Conservation (phyloP, 2,113 vertebrate species). For the Gadus macrocephalus region DNA sequence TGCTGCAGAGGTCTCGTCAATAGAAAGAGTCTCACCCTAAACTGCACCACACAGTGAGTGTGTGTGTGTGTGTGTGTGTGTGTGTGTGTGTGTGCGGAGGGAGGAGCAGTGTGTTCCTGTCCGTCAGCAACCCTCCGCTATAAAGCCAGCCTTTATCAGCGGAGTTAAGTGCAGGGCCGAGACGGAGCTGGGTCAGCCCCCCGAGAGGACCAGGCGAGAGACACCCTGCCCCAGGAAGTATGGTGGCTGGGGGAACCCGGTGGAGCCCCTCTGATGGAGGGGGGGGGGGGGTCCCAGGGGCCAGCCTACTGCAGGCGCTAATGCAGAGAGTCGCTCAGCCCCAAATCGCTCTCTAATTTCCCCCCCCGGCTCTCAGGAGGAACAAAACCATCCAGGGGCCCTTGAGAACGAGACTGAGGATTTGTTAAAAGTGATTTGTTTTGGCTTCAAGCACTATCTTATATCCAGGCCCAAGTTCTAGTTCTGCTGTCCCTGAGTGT, state of each 20-base stretch:
- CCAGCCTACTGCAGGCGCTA: conserved; percentile 51
- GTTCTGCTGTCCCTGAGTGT: conserved; percentile 41
- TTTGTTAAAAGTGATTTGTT: conserved; percentile 66
- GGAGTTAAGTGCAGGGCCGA: conserved; percentile 73
- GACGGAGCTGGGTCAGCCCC: conserved; percentile 60
- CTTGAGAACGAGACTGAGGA: conserved; percentile 65
- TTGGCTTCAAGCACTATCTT: conserved; percentile 52
- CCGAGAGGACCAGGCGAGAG: conserved; percentile 48
- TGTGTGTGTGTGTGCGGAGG: conserved; percentile 7
- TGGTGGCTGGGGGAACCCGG: conserved; percentile 31
- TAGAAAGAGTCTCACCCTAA: conserved; percentile 35
- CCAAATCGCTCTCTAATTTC: conserved; percentile 64
- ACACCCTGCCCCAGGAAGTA: conserved; percentile 72
- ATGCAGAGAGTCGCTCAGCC: conserved; percentile 53
- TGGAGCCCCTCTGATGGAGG: conserved; percentile 32
- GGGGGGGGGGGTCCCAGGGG: conserved; percentile 3
- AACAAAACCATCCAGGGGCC: conserved; percentile 42
- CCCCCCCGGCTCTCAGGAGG: conserved; percentile 41
- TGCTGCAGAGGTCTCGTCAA: conserved; percentile 24
- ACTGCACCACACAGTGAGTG: conserved; percentile 12
- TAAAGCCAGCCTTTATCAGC: conserved; percentile 71
- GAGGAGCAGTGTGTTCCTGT: conserved; percentile 68
- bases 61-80: neutral
- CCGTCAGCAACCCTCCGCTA: conserved; percentile 70
- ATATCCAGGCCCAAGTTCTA: conserved; percentile 56